phyloP scores from a whole-genome alignment of 2,888 invertebrate genomes.

The Cantharis rufa region DNA sequence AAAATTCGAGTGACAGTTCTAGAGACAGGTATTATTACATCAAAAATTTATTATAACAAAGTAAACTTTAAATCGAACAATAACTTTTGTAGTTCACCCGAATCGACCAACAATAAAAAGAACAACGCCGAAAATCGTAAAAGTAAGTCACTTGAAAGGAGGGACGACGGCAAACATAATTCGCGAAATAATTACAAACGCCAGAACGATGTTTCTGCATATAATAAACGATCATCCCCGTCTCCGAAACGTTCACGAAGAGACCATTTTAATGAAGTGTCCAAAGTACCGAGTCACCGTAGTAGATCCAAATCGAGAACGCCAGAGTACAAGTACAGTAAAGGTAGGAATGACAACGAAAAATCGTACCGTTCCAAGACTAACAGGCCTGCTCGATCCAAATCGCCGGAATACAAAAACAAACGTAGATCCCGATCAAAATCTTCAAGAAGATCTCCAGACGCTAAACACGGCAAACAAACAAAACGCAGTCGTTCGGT shows the following conservation, averaged over 20 bases:
- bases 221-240: slow-evolving; percentile 10
- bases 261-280: slow-evolving; percentile 2
- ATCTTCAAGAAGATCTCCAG: neutral
- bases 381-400: neutral
- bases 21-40: slow-evolving; percentile 60
- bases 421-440: neutral
- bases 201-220: neutral
- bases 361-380: neutral
- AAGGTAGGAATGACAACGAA: slow-evolving; percentile 11
- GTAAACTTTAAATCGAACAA: neutral
- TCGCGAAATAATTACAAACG: slow-evolving; percentile 4
- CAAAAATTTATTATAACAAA: neutral
- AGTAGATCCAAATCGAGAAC: slow-evolving; percentile 11
- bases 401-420: slow-evolving; percentile 5
- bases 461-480: neutral
- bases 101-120: slow-evolving; percentile 39
- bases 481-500: neutral
- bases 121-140: slow-evolving; percentile 31
- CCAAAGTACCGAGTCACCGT: neutral
- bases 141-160: slow-evolving; percentile 43
- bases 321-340: slow-evolving; percentile 6
- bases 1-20: slow-evolving; percentile 61
- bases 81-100: slow-evolving; percentile 44
- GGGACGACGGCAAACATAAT: slow-evolving; percentile 31
- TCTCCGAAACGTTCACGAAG: slow-evolving; percentile 25